A percentile compares a stretch with the other conserved stretches of the same genome.
These are phyloP conservation scores for Resseliella maxima DNA, from an alignment of 2,888 invertebrate species.

Conservation along the genomic window DNA sequence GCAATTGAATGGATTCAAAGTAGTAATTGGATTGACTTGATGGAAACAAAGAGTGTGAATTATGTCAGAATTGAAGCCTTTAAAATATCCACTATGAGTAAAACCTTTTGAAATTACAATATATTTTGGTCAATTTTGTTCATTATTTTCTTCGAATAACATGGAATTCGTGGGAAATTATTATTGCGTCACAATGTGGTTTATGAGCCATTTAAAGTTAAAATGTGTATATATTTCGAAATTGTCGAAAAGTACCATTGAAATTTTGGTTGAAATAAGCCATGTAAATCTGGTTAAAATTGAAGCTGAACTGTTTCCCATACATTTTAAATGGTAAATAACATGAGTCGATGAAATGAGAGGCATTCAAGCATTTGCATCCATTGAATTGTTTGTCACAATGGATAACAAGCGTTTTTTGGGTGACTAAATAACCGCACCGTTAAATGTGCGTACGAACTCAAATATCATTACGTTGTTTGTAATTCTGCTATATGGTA, in stretches of 20 bases:
- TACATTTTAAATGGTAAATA: background rate
- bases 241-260: too few species aligned
- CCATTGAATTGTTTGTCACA: background rate
- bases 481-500: background rate
- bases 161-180: slow-evolving; percentile 22
- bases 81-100: background rate
- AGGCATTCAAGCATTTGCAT: slow-evolving; percentile 23
- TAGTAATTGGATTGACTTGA: too few species aligned
- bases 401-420: background rate
- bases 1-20: too few species aligned
- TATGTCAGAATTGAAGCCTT: too few species aligned
- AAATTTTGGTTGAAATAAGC: background rate
- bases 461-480: slow-evolving; percentile 32
- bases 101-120: background rate
- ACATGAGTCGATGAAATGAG: background rate
- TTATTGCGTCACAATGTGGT: slow-evolving; percentile 38
- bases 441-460: background rate
- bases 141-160: background rate
- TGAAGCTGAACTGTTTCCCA: background rate
- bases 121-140: background rate
- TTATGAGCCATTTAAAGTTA: slow-evolving; percentile 9
- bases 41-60: too few species aligned
- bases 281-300: background rate
- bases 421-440: background rate
- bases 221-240: too few species aligned